Conservation (phyloP, 2,888 invertebrate genomes). For the Acleris sparsana region DNA sequence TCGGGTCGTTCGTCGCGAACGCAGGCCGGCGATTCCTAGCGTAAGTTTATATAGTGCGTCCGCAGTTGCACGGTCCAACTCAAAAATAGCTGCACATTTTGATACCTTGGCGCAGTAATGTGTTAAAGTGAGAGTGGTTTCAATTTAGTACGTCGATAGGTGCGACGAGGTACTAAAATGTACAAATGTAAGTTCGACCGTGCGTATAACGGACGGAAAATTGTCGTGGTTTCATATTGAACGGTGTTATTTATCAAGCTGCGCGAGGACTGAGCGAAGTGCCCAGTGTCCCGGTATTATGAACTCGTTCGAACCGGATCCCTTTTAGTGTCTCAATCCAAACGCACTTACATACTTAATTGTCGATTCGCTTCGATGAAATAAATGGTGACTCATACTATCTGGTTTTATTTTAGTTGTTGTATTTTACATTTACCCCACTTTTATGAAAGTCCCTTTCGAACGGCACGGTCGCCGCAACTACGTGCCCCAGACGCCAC, state of each 20-base stretch:
- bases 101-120: too few relatives aligned
- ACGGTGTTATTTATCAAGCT: conserved; percentile 12
- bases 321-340: background rate
- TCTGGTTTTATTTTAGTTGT: conserved; percentile 15
- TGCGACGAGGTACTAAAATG: too few relatives aligned
- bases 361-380: conserved; percentile 27
- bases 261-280: conserved; percentile 3
- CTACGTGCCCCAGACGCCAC: too few relatives aligned
- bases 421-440: too few relatives aligned
- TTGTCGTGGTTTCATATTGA: conserved; percentile 14
- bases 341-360: conserved; percentile 1
- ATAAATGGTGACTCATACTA: conserved; percentile 21
- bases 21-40: background rate
- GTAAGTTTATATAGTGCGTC: conserved; percentile 6
- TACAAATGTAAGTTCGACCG: too few relatives aligned
- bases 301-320: too few relatives aligned
- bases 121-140: too few relatives aligned
- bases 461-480: too few relatives aligned
- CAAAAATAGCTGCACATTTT: too few relatives aligned
- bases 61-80: background rate
- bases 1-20: conserved; percentile 2
- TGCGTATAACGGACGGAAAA: conserved; percentile 5
- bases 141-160: too few relatives aligned
- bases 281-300: background rate
- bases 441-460: too few relatives aligned